phyloP scores from a whole-genome alignment of 2,113 vertebrate genomes.

The Anhinga rufa region DNA sequence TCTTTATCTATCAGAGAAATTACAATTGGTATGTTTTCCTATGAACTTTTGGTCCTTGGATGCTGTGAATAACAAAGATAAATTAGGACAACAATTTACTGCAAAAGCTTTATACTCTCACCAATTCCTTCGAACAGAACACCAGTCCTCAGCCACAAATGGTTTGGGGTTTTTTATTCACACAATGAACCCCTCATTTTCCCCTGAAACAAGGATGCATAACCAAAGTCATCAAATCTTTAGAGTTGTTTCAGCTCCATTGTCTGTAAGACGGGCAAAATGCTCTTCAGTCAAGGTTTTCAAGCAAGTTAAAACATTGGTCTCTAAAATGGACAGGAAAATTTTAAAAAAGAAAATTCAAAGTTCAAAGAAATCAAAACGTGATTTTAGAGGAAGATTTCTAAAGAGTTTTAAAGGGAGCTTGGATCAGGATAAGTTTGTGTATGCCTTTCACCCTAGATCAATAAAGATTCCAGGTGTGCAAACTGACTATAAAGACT shows the following conservation, averaged over 20 bases:
- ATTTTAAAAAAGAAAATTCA: background rate
- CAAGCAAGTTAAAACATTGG: background rate
- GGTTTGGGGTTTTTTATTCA: background rate
- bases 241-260: background rate
- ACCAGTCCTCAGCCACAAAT: background rate
- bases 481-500: background rate
- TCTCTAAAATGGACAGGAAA: background rate
- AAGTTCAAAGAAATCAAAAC: background rate
- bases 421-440: background rate
- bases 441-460: background rate
- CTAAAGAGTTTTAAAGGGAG: background rate
- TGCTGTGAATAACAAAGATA: background rate
- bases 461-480: background rate
- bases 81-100: background rate
- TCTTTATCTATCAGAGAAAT: background rate
- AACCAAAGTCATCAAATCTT: background rate
- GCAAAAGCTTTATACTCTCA: background rate
- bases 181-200: background rate
- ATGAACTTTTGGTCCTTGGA: background rate
- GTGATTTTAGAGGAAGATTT: background rate
- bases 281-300: background rate
- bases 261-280: background rate
- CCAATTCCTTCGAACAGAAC: background rate
- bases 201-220: background rate
- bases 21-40: background rate